Evolutionary conservation across 2,888 invertebrate genomes (phyloP), one percentile per base, ranked within the genome.

Genomic region (Lepidochitona cinerea): DNA sequence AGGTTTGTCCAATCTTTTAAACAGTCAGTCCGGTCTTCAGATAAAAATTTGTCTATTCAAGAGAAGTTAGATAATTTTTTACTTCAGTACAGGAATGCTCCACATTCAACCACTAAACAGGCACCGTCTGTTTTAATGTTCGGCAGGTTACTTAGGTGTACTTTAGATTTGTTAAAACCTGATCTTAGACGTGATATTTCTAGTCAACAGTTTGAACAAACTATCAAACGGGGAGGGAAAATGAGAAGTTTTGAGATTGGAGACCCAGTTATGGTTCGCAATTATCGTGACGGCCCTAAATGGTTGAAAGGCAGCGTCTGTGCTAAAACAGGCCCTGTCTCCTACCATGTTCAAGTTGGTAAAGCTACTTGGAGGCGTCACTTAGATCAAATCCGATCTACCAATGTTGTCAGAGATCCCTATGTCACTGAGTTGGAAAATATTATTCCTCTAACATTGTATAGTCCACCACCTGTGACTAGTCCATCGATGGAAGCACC

Each of bases 1-100:
- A 68, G 84, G 5, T 74, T 79, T 14, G 84, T 84, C 4, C 80
- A 80, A 71, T 79, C 75, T 3, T 75, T 84, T 69, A 84, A 84
- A 37, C 29, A 53, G 18, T 37, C 65, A 7, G 12, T 72, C 9
- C 7, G 41, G 9, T 26, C 33, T 7, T 7, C 65, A 32, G 37
- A 54, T 26, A 54, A 23, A 23, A 26, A 54, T 7, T n/a, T 54
- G 26, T 26, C 54, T 6, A 54, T 54, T 23, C 54, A 54, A 23
- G n/a, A 54, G 54, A 54, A 54, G n/a, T n/a, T n/a, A n/a, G n/a
- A n/a, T n/a, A n/a, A n/a, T n/a, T n/a, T n/a, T n/a, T n/a, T n/a
- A n/a, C n/a, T n/a, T n/a, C n/a, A n/a, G n/a, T n/a, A n/a, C n/a
- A n/a, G n/a, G n/a, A n/a, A n/a, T n/a, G n/a, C n/a, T n/a, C n/a